These are phyloP conservation scores for Macropus fuliginosus DNA, from an alignment of 2,797 vertebrate species.

Conservation along the genomic window DNA sequence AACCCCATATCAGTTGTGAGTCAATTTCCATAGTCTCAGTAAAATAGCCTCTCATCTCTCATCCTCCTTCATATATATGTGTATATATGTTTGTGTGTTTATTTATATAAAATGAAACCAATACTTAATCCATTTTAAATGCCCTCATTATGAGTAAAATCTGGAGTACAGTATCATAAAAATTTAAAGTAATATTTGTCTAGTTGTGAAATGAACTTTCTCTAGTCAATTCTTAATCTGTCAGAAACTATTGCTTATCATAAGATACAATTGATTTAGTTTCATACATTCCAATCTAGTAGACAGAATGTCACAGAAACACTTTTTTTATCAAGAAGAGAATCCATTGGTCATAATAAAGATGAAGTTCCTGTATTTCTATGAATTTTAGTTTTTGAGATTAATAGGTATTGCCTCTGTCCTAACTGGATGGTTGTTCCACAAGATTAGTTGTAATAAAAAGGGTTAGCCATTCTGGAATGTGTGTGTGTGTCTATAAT, in stretches of 20 bases:
- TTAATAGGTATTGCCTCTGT: neutral
- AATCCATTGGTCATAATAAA: neutral
- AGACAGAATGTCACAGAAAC: neutral
- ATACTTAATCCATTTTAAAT: neutral
- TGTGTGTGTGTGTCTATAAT: neutral
- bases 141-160: neutral
- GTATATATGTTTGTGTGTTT: neutral
- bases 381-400: neutral
- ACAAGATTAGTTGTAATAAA: neutral
- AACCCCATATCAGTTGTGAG: neutral
- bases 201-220: neutral
- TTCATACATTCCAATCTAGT: neutral
- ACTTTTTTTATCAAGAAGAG: neutral
- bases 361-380: neutral
- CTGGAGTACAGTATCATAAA: neutral
- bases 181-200: neutral
- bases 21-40: neutral
- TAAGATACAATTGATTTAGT: neutral
- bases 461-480: neutral
- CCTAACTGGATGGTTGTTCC: neutral
- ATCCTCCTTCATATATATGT: neutral
- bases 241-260: neutral
- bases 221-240: neutral
- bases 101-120: neutral
- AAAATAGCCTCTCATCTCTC: neutral